These are phyloP conservation scores for Thaleichthys pacificus DNA, from an alignment of 2,797 vertebrate species.

Conservation along the genomic window DNA sequence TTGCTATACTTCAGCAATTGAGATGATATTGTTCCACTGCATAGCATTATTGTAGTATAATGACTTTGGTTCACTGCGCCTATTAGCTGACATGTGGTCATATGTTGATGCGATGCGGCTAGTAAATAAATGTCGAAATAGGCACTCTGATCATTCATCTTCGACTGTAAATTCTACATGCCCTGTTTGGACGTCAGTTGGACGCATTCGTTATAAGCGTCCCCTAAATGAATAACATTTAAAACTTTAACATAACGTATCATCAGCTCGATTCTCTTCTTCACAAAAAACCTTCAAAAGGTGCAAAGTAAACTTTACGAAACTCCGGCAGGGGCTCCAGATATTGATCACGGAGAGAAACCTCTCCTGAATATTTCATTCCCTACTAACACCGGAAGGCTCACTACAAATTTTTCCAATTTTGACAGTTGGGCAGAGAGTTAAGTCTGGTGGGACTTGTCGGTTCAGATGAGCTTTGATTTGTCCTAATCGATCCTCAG, in stretches of 20 bases:
- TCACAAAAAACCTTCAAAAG: background rate
- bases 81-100: too few relatives aligned
- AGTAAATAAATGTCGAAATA: too few relatives aligned
- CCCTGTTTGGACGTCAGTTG: too few relatives aligned
- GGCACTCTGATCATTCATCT: too few relatives aligned
- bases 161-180: too few relatives aligned
- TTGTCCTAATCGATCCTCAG: conserved; percentile 67
- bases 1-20: too few relatives aligned
- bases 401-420: conserved; percentile 67
- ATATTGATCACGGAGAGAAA: conserved; percentile 51
- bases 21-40: too few relatives aligned
- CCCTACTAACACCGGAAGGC: conserved; percentile 61
- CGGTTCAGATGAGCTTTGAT: conserved; percentile 70
- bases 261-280: background rate
- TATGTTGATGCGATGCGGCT: too few relatives aligned
- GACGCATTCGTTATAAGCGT: too few relatives aligned
- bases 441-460: conserved; percentile 65
- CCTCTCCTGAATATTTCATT: conserved; percentile 66
- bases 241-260: background rate
- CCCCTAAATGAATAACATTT: background rate
- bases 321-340: conserved; percentile 30
- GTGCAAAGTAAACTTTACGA: background rate
- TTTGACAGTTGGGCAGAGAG: conserved; percentile 62
- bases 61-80: too few relatives aligned
- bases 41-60: too few relatives aligned